Conservation (phyloP, 2,797 vertebrate species). For the Peromyscus melanophrys region DNA sequence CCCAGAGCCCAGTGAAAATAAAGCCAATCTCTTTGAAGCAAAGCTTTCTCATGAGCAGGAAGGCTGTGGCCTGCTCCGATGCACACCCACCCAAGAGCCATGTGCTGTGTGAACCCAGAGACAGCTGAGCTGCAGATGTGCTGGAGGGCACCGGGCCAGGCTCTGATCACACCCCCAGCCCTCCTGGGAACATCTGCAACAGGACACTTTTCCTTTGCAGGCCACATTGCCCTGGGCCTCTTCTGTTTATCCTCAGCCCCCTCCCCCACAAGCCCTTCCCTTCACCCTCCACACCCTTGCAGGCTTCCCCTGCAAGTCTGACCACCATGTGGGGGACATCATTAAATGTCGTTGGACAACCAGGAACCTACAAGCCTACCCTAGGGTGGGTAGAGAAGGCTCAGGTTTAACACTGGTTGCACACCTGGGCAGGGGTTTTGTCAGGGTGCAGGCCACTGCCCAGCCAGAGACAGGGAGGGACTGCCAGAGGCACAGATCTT, state of each 20-base stretch:
- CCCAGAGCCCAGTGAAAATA: slow-evolving; percentile 55
- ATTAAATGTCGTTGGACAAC: neutral
- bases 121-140: slow-evolving; percentile 70
- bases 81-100: slow-evolving; percentile 37
- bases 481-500: neutral
- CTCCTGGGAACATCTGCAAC: neutral
- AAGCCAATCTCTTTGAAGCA: slow-evolving; percentile 71
- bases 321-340: neutral
- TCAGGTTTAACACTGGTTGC: neutral
- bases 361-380: neutral
- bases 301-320: neutral
- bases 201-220: slow-evolving; percentile 1
- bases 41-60: slow-evolving; percentile 40
- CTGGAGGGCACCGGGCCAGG: neutral
- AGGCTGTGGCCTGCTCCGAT: neutral
- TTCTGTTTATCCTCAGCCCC: neutral
- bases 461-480: neutral
- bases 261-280: neutral
- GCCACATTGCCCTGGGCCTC: neutral
- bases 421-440: neutral
- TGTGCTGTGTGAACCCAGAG: neutral
- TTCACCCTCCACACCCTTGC: neutral
- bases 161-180: neutral
- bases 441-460: neutral
- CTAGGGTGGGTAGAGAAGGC: neutral